Evolutionary conservation across 1,140 invertebrate genomes (phyloP).

Genomic region (Rhagoletis pomonella): DNA sequence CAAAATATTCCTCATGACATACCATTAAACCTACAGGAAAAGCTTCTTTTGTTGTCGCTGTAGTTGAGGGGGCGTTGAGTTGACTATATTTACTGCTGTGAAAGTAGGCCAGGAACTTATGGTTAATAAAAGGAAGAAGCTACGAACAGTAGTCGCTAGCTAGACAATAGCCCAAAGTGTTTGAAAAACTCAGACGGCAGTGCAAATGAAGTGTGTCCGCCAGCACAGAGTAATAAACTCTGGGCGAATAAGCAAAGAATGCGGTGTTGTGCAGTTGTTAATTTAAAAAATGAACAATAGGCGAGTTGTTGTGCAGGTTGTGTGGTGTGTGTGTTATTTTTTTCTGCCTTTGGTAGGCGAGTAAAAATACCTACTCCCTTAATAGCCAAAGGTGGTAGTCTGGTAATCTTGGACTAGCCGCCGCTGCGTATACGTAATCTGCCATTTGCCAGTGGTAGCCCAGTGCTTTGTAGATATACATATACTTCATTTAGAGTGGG

Average conservation of each 20-base stretch:
- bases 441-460: background rate
- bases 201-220: slow-evolving; percentile 10
- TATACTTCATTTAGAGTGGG: background rate
- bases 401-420: background rate
- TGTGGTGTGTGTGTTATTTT: background rate
- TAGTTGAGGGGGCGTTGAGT: slow-evolving; percentile 3
- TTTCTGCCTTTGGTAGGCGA: too few species aligned
- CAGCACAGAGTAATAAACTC: slow-evolving; percentile 5
- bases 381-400: background rate
- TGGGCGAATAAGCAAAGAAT: background rate
- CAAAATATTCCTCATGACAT: background rate
- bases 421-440: slow-evolving; percentile 21
- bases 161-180: slow-evolving; percentile 45
- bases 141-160: background rate
- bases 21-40: too few species aligned
- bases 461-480: background rate
- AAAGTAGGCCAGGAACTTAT: slow-evolving; percentile 27
- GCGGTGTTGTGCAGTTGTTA: background rate
- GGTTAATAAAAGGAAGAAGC: slow-evolving; percentile 26
- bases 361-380: background rate
- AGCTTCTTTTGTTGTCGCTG: slow-evolving; percentile 23
- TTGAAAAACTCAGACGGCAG: background rate
- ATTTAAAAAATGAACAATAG: slow-evolving; percentile 13
- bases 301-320: background rate
- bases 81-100: background rate